phyloP scores from a whole-genome alignment of 2,888 invertebrate species.

The Lepidocyrtinus sp. region DNA sequence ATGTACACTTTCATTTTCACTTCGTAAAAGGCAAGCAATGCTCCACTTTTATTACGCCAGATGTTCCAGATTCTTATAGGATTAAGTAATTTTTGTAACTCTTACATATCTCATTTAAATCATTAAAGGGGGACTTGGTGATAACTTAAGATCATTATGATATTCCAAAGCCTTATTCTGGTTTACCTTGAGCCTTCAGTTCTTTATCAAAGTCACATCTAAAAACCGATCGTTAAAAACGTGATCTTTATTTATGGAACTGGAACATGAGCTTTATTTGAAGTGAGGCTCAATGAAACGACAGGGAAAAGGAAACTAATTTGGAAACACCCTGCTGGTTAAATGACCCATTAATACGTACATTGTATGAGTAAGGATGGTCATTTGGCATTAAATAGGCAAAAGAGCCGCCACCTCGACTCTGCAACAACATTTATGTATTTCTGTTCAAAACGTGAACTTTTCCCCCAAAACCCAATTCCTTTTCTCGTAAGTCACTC shows the following conservation, averaged over 20 bases:
- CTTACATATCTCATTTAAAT: no score
- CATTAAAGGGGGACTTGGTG: no score
- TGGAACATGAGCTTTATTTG: neutral
- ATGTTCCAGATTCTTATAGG: neutral
- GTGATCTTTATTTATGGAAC: no score
- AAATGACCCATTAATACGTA: conserved; percentile 29
- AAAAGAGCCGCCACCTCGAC: conserved; percentile 25
- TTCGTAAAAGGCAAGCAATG: neutral
- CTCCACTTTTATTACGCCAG: neutral
- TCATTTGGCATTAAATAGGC: conserved; percentile 1
- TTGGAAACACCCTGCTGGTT: conserved; percentile 5
- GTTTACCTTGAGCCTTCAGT: neutral
- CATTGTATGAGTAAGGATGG: neutral
- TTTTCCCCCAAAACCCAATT: conserved; percentile 3
- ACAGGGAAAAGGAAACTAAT: neutral
- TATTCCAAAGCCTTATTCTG: neutral
- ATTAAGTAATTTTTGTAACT: neutral
- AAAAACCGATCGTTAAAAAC: neutral
- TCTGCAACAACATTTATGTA: no score
- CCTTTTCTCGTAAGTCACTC: conserved; percentile 24
- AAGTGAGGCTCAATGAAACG: neutral
- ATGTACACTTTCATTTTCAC: no score
- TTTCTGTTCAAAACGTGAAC: neutral
- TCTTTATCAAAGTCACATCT: conserved; percentile 23
- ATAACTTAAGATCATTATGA: neutral